These are phyloP conservation scores for Cancer borealis DNA, from an alignment of 2,888 invertebrate species.

Conservation along the genomic window DNA sequence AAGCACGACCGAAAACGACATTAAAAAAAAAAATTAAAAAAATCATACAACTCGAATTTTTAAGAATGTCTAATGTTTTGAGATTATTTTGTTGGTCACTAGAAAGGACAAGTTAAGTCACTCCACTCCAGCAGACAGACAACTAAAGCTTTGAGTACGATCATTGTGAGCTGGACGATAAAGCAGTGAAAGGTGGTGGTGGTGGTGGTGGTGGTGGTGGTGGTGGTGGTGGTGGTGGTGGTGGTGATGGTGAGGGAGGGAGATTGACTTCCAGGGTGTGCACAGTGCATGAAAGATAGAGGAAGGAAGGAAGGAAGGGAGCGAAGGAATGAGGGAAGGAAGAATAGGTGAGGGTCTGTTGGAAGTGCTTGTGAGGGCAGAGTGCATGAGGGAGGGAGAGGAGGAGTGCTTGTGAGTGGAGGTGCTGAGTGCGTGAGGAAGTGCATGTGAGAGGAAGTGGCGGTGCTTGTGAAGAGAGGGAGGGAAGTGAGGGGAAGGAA, in stretches of 20 bases:
- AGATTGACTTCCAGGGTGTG: not conserved
- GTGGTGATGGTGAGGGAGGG: not conserved
- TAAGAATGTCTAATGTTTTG: not conserved
- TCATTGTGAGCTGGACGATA: not conserved
- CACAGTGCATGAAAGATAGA: not conserved
- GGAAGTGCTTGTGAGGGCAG: not conserved
- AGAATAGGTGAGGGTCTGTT: not conserved
- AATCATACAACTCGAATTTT: not conserved
- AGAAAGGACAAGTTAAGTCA: not conserved
- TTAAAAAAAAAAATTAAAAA: not conserved
- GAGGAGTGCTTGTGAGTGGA: not conserved
- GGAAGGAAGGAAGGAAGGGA: not conserved
- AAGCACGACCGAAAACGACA: not conserved
- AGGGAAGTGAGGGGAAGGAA: not conserved
- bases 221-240: not conserved
- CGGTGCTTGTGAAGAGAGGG: conserved; percentile 1
- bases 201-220: not conserved
- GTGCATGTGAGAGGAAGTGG: not conserved
- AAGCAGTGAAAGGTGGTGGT: conserved; percentile 1
- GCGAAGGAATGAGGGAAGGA: conserved; percentile 23
- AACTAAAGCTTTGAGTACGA: not conserved
- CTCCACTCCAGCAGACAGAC: not conserved
- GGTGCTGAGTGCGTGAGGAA: not conserved
- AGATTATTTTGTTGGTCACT: conserved; percentile 7
- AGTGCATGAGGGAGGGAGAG: not conserved